Base-by-base conservation (phyloP, 2,888 invertebrate genomes). In the Metacarcinus magister region DNA sequence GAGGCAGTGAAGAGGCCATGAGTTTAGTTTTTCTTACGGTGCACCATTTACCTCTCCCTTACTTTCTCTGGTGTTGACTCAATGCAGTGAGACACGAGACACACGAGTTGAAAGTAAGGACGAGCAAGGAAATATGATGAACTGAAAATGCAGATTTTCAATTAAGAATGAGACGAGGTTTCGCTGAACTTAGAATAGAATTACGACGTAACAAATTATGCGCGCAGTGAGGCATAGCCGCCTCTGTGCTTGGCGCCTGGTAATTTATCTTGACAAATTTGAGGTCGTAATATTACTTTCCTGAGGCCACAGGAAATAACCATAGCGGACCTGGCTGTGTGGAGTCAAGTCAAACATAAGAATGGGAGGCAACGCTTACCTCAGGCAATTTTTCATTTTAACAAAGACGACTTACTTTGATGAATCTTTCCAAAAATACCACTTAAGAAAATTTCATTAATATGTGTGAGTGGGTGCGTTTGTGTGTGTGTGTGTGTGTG, bases 191-290 rank as follows among this genome's bases (percentile, higher is more conserved):
- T 82, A 2, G 10, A 28, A 82, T 32, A 32, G 32, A 82, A 82
- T 82, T 82, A 82, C 32, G 82, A 10, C 82, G 32, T 32, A 82
- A 82, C 32, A 82, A 82, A 32, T 82, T 82, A 82, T 32, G 32
- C 82, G 13, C 32, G 8, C 32, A 16, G 82, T 82, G 82, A 82
- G 32, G 82, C 82, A 82, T 32, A 32, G 32, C 82, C 32, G 7
- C 32, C 67, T 16, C 82, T 82, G 32, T 82, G 82, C 32, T 82
- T 28, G 82, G 82, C 32, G 82, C 82, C 32, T 82, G 32, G 32
- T 16, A 32, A 82, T 82, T 82, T 82, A 82, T 82, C 82, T 32
- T 82, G 82, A 32, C 82, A 82, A 82, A 32, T 82, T 82, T 82
- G 32, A 82, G 82, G 82, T 7, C 82, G 82, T 82, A 32, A 82